These are phyloP conservation scores for Andrena flavipes DNA, from an alignment of 2,888 invertebrate species.

Conservation along the genomic window DNA sequence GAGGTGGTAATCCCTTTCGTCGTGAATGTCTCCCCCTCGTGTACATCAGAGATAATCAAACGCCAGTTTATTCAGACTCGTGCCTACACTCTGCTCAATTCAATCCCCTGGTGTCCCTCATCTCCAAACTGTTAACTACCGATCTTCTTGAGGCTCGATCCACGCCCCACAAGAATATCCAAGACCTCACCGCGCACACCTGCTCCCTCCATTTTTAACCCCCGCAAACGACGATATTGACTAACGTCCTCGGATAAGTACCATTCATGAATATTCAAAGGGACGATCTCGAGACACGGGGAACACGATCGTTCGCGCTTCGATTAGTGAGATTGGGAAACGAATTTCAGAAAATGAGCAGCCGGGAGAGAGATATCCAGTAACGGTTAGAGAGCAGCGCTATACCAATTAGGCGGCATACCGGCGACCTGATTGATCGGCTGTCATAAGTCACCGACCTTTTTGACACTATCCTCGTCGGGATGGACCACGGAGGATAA, in stretches of 20 bases:
- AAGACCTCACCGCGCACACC: background rate
- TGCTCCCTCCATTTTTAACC: background rate
- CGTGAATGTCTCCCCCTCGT: conserved; percentile 47
- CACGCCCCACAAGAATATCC: background rate
- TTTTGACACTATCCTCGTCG: conserved; percentile 62
- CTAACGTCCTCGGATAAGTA: background rate
- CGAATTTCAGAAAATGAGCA: conserved; percentile 48
- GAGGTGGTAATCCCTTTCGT: conserved; percentile 66
- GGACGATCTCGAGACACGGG: background rate
- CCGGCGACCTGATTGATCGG: conserved; percentile 58
- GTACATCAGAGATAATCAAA: conserved; percentile 58
- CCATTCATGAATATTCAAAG: conserved; percentile 1
- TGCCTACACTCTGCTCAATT: conserved; percentile 62
- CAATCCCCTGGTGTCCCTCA: conserved; percentile 37
- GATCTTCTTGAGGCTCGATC: conserved; percentile 12
- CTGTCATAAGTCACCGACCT: conserved; percentile 59
- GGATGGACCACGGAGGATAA: conserved; percentile 14
- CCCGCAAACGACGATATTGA: conserved; percentile 15
- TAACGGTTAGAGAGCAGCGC: conserved; percentile 52
- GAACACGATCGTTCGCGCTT: conserved; percentile 18
- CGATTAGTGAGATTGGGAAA: conserved; percentile 45
- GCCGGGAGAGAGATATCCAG: conserved; percentile 19
- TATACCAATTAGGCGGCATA: conserved; percentile 59
- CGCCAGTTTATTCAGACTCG: conserved; percentile 58
- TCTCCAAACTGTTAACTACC: conserved; percentile 24